A percentile compares a stretch with the other conserved stretches of the same genome.
Conservation (phyloP, 2,888 invertebrate genomes). For the Spodoptera exigua region DNA sequence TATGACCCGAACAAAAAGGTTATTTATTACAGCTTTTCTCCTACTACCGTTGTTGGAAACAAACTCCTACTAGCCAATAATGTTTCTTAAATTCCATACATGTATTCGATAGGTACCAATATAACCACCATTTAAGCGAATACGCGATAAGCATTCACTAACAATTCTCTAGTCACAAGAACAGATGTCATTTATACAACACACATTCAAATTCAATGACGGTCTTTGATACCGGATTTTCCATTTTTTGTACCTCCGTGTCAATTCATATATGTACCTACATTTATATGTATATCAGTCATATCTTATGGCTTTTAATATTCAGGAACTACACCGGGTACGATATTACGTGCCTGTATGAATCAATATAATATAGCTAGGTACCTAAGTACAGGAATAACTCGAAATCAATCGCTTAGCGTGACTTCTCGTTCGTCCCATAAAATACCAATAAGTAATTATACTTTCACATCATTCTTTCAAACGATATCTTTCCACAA, state of each 20-base stretch:
- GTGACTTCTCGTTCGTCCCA: neutral
- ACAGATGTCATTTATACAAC: conserved; percentile 44
- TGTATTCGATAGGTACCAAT: conserved; percentile 33
- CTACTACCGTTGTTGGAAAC: too few species aligned
- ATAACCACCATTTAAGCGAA: conserved; percentile 21
- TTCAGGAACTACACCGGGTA: conserved; percentile 13
- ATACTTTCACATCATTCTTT: too few species aligned
- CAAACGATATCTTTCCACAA: too few species aligned
- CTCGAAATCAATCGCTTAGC: neutral
- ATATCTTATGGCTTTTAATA: conserved; percentile 42
- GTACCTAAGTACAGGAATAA: neutral
- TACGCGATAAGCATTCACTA: conserved; percentile 29
- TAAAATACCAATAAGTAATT: neutral
- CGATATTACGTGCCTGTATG: conserved; percentile 1
- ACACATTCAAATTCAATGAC: conserved; percentile 59
- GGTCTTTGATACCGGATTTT: conserved; percentile 57
- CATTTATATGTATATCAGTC: conserved; percentile 24
- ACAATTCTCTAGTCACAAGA: conserved; percentile 20
- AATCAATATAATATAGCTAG: neutral
- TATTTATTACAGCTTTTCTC: too few species aligned
- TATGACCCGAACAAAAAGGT: too few species aligned
- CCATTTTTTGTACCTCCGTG: conserved; percentile 55
- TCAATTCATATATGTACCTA: conserved; percentile 43
- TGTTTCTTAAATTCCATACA: conserved; percentile 17
- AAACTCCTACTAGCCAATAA: neutral